Evolutionary conservation across 2,113 vertebrate genomes (phyloP), one percentile per base, ranked within the genome.

Genomic region (Bambusicola thoracicus): DNA sequence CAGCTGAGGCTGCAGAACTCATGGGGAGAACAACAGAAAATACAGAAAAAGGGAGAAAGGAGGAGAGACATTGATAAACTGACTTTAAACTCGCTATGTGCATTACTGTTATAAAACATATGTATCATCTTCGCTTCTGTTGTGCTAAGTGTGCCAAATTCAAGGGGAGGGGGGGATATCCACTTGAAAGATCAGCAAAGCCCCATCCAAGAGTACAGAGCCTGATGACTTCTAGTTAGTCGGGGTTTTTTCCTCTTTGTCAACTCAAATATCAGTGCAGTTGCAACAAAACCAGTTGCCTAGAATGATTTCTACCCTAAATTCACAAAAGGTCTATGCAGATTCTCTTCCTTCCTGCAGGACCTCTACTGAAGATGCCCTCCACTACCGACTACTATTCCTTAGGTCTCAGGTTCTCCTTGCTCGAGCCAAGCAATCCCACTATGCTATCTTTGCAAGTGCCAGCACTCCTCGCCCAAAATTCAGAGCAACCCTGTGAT

Each of bases 91-190:
- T 92, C 76, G 59, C 93, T 86, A 81, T 59, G 85, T 94, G 85
- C 75, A 72, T 56, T 90, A 77, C 89, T 92, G 91, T 94, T 96
- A 94, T 75, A 94, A 96, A 97, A 97, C 85, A 94, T 85, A 95
- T 91, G 85, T 89, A 91, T 94, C 91, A 95, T 85, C 94, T 82
- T 63, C 82, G 79, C 89, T 96, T 95, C 95, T 96, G 89, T 82
- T 72, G 3, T 59, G 41, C 58, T 89, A 92, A 80, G 84, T 85
- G 78, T 96, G 95, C 94, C 91, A 96, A 93, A 95, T 81, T 87
- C 65, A n/a, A 3, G 20, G 22, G 17, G 2, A 3, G 25, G 49
- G 20, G 2, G 0, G 2, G 68, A 69, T 46, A 84, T 40, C 41
- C 32, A 56, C 82, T 88, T 68, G 85, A 89, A 84, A 85, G 32